Evolutionary conservation across 2,888 invertebrate species (phyloP), one percentile per base, ranked within the genome.

Genomic region (Podabrus alpinus): DNA sequence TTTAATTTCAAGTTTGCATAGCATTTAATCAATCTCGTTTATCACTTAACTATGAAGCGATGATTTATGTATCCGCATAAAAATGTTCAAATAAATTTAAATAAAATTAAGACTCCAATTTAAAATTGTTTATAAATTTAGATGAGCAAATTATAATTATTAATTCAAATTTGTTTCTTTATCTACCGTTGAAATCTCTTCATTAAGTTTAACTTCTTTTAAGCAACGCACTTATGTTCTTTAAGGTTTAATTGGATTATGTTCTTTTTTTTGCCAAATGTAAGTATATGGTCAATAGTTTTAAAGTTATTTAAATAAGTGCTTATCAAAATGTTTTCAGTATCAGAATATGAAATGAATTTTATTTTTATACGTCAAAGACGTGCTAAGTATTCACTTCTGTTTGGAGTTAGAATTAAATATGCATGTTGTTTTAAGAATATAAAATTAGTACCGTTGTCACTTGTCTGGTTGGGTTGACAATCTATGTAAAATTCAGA

Each of bases 381-480:
- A 76, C 76, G 76, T 76, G 72, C 76, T 60, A 72, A 75, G 68
- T 68, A 45, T 66, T 68, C 68, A 72, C 66, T 73, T 72, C 72
- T 66, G 66, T 61, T 69, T 66, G 70, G 67, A 24, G 66, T 19
- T 19, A 16, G 11, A 71, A 78, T 78, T 74, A 79, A 80, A 77
- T 79, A 79, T 80, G 77, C 68, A 79, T 75, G 73, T 73, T 70
- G 45, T 73, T 68, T 75, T 72, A 74, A 77, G 80, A 80, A 81
- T 81, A 73, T 75, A 75, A 80, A 80, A 81, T 80, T 76, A 76
- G 78, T 71, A 77, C 82, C 80, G 80, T 79, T 81, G 80, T 81
- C 82, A 82, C 80, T 76, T 79, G 79, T 78, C 77, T 69, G 70
- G 75, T 72, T 71, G 71, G 76, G 72, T 74, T 73, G 73, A 73